Conservation (phyloP, 1,140 invertebrate species). For the Lepidurus packardi region DNA sequence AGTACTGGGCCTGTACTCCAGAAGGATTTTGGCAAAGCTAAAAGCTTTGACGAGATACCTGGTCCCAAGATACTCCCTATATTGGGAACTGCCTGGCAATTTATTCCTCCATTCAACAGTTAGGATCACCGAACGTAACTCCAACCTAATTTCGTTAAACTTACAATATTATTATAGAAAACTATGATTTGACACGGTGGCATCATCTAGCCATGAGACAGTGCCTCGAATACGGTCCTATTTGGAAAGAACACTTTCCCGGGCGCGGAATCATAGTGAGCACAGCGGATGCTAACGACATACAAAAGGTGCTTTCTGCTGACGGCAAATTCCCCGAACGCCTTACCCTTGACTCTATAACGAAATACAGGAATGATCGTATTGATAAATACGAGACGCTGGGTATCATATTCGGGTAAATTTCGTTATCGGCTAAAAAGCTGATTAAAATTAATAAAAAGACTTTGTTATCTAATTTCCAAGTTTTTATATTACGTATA, state of each 20-base stretch:
- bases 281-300: constrained; percentile 67
- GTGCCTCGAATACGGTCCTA: constrained; percentile 11
- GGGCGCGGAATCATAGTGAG: constrained; percentile 73
- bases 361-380: constrained; percentile 29
- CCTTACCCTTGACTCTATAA: constrained; percentile 43
- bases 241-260: constrained; percentile 29
- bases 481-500: background rate
- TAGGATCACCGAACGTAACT: background rate
- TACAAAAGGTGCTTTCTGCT: constrained; percentile 63
- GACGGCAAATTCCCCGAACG: constrained; percentile 69
- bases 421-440: background rate
- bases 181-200: background rate
- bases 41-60: constrained; percentile 63
- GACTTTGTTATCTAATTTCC: no score
- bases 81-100: constrained; percentile 73
- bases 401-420: constrained; percentile 31
- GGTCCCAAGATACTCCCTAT: constrained; percentile 68
- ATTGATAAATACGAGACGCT: constrained; percentile 26
- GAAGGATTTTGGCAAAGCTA: constrained; percentile 40
- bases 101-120: constrained; percentile 50
- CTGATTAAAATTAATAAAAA: no score
- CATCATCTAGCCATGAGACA: background rate
- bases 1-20: no score
- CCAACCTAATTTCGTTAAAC: background rate
- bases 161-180: background rate